phyloP scores from a whole-genome alignment of 1,140 invertebrate species.

The Lethrus apterus region DNA sequence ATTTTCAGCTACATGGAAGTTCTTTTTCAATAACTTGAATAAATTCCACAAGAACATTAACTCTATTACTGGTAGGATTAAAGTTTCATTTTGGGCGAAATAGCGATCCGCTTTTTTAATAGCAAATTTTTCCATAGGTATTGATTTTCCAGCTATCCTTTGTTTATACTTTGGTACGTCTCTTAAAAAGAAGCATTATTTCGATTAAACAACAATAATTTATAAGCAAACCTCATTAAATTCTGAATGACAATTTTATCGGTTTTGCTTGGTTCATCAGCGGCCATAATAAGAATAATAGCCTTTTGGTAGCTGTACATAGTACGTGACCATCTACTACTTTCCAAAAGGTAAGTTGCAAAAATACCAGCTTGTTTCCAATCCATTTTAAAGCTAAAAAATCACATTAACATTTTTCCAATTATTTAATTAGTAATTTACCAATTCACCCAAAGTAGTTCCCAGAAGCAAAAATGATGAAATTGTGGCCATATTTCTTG shows the following conservation, averaged over 20 bases:
- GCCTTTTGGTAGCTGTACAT: conserved; percentile 88
- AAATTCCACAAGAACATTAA: conserved; percentile 92
- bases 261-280: conserved; percentile 46
- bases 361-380: conserved; percentile 69
- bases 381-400: conserved; percentile 48
- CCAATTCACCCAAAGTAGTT: conserved; percentile 85
- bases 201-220: conserved; percentile 22
- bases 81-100: conserved; percentile 60
- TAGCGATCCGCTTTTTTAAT: conserved; percentile 76
- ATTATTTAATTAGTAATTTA: conserved; percentile 39
- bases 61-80: conserved; percentile 80
- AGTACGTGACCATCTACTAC: conserved; percentile 86
- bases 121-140: conserved; percentile 95
- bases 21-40: conserved; percentile 75
- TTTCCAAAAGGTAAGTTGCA: conserved; percentile 61
- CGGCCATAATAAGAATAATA: conserved; percentile 67
- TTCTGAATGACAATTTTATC: conserved; percentile 47
- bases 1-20: conserved; percentile 57
- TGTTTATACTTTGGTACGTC: conserved; percentile 76
- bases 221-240: conserved; percentile 64
- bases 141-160: conserved; percentile 88
- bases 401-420: conserved; percentile 17
- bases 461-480: conserved; percentile 94
- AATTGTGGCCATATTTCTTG: conserved; percentile 88
- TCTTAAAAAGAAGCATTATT: conserved; percentile 43